Evolutionary conservation across 1,140 invertebrate genomes (phyloP).

Genomic region (Lysiphlebus fabarum): DNA sequence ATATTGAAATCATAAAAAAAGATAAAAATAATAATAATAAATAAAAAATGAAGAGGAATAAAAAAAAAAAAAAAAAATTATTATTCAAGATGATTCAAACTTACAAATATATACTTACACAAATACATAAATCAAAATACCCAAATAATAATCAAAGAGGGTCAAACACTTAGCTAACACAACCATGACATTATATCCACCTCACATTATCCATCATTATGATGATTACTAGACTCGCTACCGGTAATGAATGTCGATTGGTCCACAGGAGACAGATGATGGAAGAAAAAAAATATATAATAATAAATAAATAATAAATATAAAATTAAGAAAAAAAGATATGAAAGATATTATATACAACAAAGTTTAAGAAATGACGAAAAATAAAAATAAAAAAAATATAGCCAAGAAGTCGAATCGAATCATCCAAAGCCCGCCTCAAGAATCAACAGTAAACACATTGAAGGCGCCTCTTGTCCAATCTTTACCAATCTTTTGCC

Average conservation of each 20-base stretch:
- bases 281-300: not conserved
- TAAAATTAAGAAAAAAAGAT: not conserved
- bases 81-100: no score
- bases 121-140: not conserved
- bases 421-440: no score
- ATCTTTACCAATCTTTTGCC: slow-evolving; percentile 8
- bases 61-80: no score
- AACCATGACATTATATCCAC: slow-evolving; percentile 16
- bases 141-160: slow-evolving; percentile 9
- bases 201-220: slow-evolving; percentile 27
- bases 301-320: slow-evolving; percentile 1
- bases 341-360: not conserved
- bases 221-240: slow-evolving; percentile 25
- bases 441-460: slow-evolving; percentile 1
- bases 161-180: slow-evolving; percentile 14
- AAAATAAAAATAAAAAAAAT: no score
- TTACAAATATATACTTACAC: no score
- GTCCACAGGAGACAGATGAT: not conserved
- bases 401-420: not conserved
- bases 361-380: no score
- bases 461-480: slow-evolving; percentile 3
- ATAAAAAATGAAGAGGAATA: no score
- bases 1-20: no score
- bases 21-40: no score
- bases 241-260: slow-evolving; percentile 23